Conservation (phyloP, 2,888 invertebrate genomes). For the Pseudococcus viburni region DNA sequence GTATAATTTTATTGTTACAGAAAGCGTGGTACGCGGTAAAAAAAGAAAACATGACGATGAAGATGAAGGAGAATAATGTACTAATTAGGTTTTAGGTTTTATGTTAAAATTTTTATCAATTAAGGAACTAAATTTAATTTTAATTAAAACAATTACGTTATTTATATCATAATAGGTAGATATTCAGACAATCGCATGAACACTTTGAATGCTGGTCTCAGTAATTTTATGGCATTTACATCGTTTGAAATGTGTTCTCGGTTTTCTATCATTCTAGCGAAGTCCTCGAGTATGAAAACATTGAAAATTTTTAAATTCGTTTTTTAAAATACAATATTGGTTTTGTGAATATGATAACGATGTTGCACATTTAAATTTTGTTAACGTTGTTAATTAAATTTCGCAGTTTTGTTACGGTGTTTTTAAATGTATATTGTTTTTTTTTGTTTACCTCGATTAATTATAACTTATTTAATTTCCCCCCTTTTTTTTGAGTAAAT, state of each 20-base stretch:
- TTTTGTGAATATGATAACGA: constrained; percentile 5
- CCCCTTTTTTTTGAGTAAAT: constrained; percentile 48
- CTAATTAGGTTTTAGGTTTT: constrained; percentile 48
- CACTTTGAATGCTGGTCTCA: constrained; percentile 48
- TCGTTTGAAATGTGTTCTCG: constrained; percentile 56
- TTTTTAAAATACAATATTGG: constrained; percentile 8
- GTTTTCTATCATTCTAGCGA: neutral
- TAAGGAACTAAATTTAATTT: constrained; percentile 65
- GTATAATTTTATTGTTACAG: constrained; percentile 18
- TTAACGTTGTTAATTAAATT: constrained; percentile 62
- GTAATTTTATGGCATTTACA: constrained; percentile 57
- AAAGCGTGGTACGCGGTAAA: constrained; percentile 62
- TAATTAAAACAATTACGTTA: constrained; percentile 60
- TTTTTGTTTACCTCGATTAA: constrained; percentile 58
- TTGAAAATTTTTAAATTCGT: constrained; percentile 2
- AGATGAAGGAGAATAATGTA: constrained; percentile 64
- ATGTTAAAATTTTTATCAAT: constrained; percentile 64
- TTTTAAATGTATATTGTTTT: constrained; percentile 65
- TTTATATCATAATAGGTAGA: constrained; percentile 64
- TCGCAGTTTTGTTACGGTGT: constrained; percentile 63
- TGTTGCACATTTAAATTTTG: constrained; percentile 51
- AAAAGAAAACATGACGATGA: constrained; percentile 65
- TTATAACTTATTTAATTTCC: constrained; percentile 2
- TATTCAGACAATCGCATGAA: constrained; percentile 64
- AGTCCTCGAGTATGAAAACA: neutral